These are phyloP conservation scores for Pocota personata DNA, from an alignment of 2,888 invertebrate genomes.

Conservation along the genomic window DNA sequence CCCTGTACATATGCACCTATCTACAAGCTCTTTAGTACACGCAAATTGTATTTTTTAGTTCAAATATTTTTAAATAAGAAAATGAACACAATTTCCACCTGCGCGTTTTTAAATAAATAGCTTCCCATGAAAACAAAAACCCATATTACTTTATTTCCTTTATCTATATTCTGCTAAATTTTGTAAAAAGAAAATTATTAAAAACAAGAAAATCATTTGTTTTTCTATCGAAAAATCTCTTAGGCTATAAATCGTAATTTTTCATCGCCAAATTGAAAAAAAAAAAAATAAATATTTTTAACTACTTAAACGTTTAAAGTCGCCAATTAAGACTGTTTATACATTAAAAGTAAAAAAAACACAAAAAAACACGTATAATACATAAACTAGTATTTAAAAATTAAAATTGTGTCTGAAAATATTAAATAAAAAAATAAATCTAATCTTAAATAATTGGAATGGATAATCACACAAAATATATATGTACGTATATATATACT, in stretches of 20 bases:
- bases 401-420: slow-evolving; percentile 27
- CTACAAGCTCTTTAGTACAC: too few relatives aligned
- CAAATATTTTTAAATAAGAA: background rate
- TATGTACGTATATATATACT: background rate
- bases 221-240: background rate
- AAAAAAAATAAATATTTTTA: slow-evolving; percentile 13
- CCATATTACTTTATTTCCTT: background rate
- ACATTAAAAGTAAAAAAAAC: slow-evolving; percentile 52
- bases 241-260: slow-evolving; percentile 30
- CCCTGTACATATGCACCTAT: too few relatives aligned
- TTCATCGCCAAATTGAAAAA: slow-evolving; percentile 43
- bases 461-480: slow-evolving; percentile 34
- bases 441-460: slow-evolving; percentile 31
- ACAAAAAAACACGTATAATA: background rate
- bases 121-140: background rate
- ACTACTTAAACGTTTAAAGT: slow-evolving; percentile 57
- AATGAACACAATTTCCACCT: background rate
- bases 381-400: slow-evolving; percentile 3
- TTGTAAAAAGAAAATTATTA: background rate
- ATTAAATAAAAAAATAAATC: slow-evolving; percentile 8
- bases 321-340: slow-evolving; percentile 69
- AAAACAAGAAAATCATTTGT: background rate
- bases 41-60: too few relatives aligned
- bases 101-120: background rate
- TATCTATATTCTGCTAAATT: background rate